Conservation (phyloP, 2,113 vertebrate species). For the Garra rufa region DNA sequence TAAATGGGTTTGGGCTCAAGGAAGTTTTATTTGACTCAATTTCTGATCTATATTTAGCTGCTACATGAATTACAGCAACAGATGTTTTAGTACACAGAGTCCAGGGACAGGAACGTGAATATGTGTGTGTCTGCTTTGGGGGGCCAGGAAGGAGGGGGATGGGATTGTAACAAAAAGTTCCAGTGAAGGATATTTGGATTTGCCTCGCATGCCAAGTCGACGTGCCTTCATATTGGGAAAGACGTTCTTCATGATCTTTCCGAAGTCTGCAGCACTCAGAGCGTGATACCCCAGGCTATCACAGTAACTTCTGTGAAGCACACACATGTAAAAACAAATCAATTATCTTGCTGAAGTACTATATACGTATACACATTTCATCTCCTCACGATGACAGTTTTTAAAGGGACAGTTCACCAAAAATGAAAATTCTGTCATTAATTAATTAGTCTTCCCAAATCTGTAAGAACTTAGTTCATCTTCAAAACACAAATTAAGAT, state of each 20-base stretch:
- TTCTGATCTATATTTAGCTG: constrained; percentile 81
- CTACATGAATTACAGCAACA: constrained; percentile 77
- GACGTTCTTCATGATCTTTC: constrained; percentile 99
- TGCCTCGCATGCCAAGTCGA: constrained; percentile 97
- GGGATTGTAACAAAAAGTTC: constrained; percentile 66
- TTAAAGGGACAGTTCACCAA: too few relatives aligned
- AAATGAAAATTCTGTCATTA: too few relatives aligned
- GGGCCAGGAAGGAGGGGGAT: constrained; percentile 58
- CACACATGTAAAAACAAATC: constrained; percentile 36
- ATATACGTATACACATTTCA: not conserved
- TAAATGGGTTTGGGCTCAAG: constrained; percentile 58
- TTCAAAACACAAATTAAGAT: too few relatives aligned
- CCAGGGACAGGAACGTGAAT: constrained; percentile 52
- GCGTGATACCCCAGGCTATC: constrained; percentile 99
- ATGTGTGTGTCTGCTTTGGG: constrained; percentile 28
- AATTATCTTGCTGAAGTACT: not conserved
- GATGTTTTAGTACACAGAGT: constrained; percentile 72
- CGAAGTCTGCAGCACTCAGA: constrained; percentile 97
- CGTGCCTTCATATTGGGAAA: constrained; percentile 99
- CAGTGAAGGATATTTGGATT: constrained; percentile 99
- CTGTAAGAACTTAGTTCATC: too few relatives aligned
- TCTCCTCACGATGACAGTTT: not conserved
- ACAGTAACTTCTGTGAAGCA: constrained; percentile 91
- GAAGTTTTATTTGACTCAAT: constrained; percentile 74
- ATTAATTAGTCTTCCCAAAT: too few relatives aligned